Evolutionary conservation across 2,797 vertebrate species (phyloP), one percentile per base, ranked within the genome.

Genomic region (Gouania willdenowi): DNA sequence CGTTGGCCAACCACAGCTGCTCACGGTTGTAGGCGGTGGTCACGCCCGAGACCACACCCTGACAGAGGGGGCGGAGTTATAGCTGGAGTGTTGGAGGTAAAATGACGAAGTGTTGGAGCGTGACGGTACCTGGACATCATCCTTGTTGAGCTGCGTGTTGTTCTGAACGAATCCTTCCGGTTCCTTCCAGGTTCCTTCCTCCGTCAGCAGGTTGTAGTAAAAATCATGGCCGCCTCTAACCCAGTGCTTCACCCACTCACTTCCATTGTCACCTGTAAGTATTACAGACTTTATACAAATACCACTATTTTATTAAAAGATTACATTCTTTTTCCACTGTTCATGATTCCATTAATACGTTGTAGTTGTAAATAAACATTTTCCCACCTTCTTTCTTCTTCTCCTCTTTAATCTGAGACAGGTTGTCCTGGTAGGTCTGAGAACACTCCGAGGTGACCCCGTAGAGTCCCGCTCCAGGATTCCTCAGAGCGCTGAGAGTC

Each of bases 81-180:
- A n/a, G n/a, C n/a, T n/a, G n/a, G n/a, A n/a, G n/a, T n/a, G n/a
- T n/a, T n/a, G n/a, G n/a, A n/a, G n/a, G n/a, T n/a, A n/a, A n/a
- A n/a, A n/a, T n/a, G n/a, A n/a, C n/a, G n/a, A n/a, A n/a, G n/a
- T n/a, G n/a, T n/a, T n/a, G n/a, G n/a, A n/a, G n/a, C n/a, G n/a
- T n/a, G n/a, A n/a, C n/a, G n/a, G n/a, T 51, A 98, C 96, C 94
- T 99, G 96, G 77, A 99, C 95, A 49, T 98, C 93, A 13, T 99
- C 96, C 43, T 95, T 93, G 41, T 92, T 92, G 24, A 99, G 91
- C 36, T 97, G 94, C 0, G 62, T 63, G 61, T 88, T 92, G 78
- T 92, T 98, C 7, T 90, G 91, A 11, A 86, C 4, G 34, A 98
- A 95, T 44, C 17, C 72, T 0, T 48, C 52, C 0, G 96, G 95